Percentiles rank a stretch among this genome's conserved stretches.
Evolutionary conservation across 2,888 invertebrate species (phyloP).

Genomic region (Melieria omissa): DNA sequence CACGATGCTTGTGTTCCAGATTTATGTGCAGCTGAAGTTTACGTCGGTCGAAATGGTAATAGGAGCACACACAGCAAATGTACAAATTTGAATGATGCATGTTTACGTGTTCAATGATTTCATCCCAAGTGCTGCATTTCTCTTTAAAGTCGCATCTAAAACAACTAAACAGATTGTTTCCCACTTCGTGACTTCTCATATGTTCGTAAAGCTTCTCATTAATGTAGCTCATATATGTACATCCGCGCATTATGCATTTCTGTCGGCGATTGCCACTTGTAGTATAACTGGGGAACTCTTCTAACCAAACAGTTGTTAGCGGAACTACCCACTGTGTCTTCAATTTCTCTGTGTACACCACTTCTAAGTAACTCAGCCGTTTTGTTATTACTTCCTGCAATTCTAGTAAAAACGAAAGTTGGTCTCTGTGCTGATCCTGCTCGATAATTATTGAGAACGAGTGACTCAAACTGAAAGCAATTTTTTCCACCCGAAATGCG

Average conservation of each 20-base stretch:
- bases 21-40: slow-evolving; percentile 38
- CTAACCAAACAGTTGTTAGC: slow-evolving; percentile 37
- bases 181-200: slow-evolving; percentile 29
- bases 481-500: slow-evolving; percentile 37
- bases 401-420: slow-evolving; percentile 36
- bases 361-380: slow-evolving; percentile 37
- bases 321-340: slow-evolving; percentile 39
- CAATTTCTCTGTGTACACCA: slow-evolving; percentile 27
- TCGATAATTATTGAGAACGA: slow-evolving; percentile 42
- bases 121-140: slow-evolving; percentile 35
- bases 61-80: slow-evolving; percentile 42
- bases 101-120: slow-evolving; percentile 40
- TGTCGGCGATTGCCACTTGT: slow-evolving; percentile 18
- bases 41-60: slow-evolving; percentile 29
- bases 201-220: slow-evolving; percentile 38
- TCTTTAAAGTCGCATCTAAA: slow-evolving; percentile 37
- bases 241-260: slow-evolving; percentile 37
- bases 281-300: slow-evolving; percentile 35
- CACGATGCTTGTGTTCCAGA: slow-evolving; percentile 41
- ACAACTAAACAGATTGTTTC: slow-evolving; percentile 38
- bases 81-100: slow-evolving; percentile 39
- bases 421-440: slow-evolving; percentile 7
- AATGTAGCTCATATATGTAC: slow-evolving; percentile 36
- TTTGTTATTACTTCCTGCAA: slow-evolving; percentile 34
- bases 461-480: slow-evolving; percentile 39